Evolutionary conservation across 2,888 invertebrate genomes (phyloP), one percentile per base, ranked within the genome.

Genomic region (Sphaerophoria taeniata): DNA sequence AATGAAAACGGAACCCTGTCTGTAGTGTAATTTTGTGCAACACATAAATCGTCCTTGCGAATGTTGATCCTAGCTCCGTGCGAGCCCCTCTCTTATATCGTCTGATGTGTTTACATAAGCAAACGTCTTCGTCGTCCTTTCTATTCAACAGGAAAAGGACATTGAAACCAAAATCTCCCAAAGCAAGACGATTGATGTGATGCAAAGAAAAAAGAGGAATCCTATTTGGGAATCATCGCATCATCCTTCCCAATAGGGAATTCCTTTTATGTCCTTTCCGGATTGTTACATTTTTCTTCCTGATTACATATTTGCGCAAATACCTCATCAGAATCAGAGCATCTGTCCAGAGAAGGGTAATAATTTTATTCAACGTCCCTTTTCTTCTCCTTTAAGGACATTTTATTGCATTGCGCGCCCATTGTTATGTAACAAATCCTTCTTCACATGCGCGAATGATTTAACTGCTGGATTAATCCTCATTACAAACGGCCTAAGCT

Each of bases 61-160:
- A 56, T 85, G 85, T 85, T 85, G 76, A 85, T 81, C 85, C 76
- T 85, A 63, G 63, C 73, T 73, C 73, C 76, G 72, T 65, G 65
- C 58, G 85, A 81, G 85, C 76, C 81, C 72, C 84, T 84, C 84
- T 72, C 84, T 72, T 51, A 16, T 71, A 53, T 71, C 67, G 34
- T 58, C 47, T 77, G 72, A 33, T 73, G 65, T 77, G 76, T 84
- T 85, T 85, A 81, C 81, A 81, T 70, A 85, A 81, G 83, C 85
- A 85, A 85, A 76, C 76, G 69, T 85, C 76, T 85, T 81, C 34
- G 14, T 79, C 75, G 11, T 71, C 24, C 24, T 24, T 24, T 24
- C 75, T 77, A 81, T 85, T 81, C 76, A 81, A 24, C 24, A 43
- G 45, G 70, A 73, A 43, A 73, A 85, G 81, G 85, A 85, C 76